phyloP scores from a whole-genome alignment of 1,140 invertebrate genomes.

The Aphelenchoides besseyi region DNA sequence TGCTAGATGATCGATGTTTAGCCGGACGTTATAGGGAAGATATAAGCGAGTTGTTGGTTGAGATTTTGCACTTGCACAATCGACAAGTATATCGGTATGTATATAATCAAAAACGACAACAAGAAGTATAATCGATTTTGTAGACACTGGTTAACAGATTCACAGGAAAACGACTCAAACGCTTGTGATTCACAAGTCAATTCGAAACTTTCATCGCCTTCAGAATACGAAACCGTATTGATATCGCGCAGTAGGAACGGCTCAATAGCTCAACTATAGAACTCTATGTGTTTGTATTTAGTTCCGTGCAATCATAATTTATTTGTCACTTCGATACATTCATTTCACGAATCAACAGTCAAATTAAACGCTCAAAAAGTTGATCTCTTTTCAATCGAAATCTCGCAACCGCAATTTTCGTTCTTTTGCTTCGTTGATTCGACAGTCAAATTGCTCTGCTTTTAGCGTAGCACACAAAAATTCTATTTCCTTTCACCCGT shows the following conservation, averaged over 20 bases:
- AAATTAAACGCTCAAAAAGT: too few relatives aligned
- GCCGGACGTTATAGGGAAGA: conserved; percentile 31
- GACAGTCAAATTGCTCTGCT: too few relatives aligned
- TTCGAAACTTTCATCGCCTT: conserved; percentile 2
- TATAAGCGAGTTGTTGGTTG: conserved; percentile 36
- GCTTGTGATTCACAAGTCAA: conserved; percentile 15
- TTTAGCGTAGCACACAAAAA: too few relatives aligned
- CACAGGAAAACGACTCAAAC: conserved; percentile 29
- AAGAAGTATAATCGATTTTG: background rate
- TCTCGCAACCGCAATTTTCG: too few relatives aligned
- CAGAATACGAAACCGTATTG: background rate
- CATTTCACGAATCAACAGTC: too few relatives aligned
- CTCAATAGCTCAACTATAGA: background rate
- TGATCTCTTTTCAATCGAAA: too few relatives aligned
- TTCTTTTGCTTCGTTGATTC: too few relatives aligned
- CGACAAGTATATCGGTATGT: conserved; percentile 34
- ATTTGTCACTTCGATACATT: too few relatives aligned
- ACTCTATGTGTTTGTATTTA: too few relatives aligned
- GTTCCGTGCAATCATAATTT: too few relatives aligned
- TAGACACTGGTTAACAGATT: conserved; percentile 27
- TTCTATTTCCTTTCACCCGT: too few relatives aligned
- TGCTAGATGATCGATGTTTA: conserved; percentile 1
- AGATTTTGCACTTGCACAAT: conserved; percentile 35
- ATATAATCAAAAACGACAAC: conserved; percentile 13
- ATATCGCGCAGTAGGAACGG: background rate